Percentiles rank a stretch among this genome's conserved stretches.
Conservation (phyloP, 2,113 vertebrate genomes). For the Bos indicus region DNA sequence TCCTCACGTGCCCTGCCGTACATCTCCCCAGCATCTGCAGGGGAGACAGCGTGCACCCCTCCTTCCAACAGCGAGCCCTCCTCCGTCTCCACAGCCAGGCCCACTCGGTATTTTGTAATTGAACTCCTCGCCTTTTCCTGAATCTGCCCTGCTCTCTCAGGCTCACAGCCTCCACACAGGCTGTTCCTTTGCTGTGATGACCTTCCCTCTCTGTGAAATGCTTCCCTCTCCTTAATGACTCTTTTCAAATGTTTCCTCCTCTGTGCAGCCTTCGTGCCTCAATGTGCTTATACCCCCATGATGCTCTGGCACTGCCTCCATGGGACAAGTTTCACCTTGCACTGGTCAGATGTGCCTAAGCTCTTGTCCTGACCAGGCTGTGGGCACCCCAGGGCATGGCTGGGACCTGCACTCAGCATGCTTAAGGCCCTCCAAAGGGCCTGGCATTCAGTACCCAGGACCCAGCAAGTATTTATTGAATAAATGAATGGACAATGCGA, state of each 20-base stretch:
- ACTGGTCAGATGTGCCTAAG: background rate
- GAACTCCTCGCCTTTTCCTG: background rate
- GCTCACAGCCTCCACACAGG: background rate
- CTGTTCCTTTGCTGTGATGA: background rate
- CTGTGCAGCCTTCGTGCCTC: background rate
- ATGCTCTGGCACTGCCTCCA: background rate
- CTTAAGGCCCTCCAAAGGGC: background rate
- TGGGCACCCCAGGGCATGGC: background rate
- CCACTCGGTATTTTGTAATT: background rate
- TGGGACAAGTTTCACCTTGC: background rate
- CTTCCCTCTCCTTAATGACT: background rate
- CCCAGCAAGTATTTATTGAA: background rate
- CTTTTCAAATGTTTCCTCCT: background rate
- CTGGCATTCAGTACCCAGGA: background rate
- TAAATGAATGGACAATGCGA: background rate
- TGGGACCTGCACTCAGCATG: background rate
- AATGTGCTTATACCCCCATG: accelerated
- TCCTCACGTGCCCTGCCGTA: background rate
- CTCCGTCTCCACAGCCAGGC: background rate
- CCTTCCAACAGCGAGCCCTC: background rate
- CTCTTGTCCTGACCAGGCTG: background rate
- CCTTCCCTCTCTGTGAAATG: background rate
- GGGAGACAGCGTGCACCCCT: too few species aligned
- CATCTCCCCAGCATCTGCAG: background rate
- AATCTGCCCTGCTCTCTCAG: background rate